Evolutionary conservation across 2,797 vertebrate species (phyloP), one percentile per base, ranked within the genome.

Genomic region (Microcaecilia unicolor): DNA sequence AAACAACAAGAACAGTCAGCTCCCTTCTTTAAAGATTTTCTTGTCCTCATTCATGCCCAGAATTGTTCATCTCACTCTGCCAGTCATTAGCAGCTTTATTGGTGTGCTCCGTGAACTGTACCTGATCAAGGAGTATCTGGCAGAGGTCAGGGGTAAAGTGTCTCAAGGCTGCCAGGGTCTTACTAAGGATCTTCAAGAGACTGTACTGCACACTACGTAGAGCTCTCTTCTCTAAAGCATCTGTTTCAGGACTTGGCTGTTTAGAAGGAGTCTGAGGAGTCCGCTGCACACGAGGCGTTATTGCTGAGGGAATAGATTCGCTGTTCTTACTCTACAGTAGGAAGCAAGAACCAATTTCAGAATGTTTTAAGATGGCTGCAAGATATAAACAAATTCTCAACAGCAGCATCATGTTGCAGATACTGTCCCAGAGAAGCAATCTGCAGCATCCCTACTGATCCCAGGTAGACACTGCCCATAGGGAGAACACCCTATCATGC

Each of bases 101-200:
- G 22, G 19, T 10, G 13, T 8, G 15, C 10, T 1, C 6, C 6
- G 7, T 7, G 22, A 7, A 7, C 2, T 13, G 13, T 48, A 97
- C 95, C 93, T 97, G 92, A 48, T 98, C 95, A 8, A 97, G 81
- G 21, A 99, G 83, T 16, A 98, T 95, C 76, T 99, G 96, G 70
- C 93, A 98, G 75, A 96, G 89, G 26, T 98, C 96, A 0, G 95
- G 96, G 22, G 92, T 98, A 75, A 98, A 98, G 48, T 91, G 91
- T 46, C 93, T 90, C 57, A 99, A 71, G 2, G 94, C 84, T 0
- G 94, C 94, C 8, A 99, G 74, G 0, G 88, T 93, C 56, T 95
- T 94, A 67, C 93, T 95, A 50, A 98, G 92, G 74, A 99, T 98
- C 74, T 93, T 93, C 16, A 99, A 67, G 3, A 99, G 89, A 38